These are phyloP conservation scores for Oscheius myriophilus DNA, from an alignment of 2,888 invertebrate species.

Conservation along the genomic window DNA sequence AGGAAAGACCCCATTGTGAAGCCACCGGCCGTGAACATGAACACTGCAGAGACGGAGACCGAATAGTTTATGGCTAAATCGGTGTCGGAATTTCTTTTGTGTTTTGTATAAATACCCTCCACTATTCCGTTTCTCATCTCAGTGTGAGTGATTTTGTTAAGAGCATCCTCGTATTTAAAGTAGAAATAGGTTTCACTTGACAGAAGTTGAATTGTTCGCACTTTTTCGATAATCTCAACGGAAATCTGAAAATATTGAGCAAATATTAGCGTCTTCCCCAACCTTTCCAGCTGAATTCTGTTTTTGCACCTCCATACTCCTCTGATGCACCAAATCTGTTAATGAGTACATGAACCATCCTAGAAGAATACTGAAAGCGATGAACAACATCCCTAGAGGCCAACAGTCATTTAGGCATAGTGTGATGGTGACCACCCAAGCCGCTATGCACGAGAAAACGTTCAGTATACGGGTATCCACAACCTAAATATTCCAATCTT, in stretches of 20 bases:
- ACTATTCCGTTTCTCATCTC: constrained; percentile 39
- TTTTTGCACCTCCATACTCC: constrained; percentile 33
- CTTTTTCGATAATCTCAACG: constrained; percentile 73
- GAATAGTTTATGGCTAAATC: constrained; percentile 44
- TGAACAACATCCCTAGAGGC: constrained; percentile 71
- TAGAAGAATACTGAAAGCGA: constrained; percentile 64
- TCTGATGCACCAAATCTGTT: constrained; percentile 71
- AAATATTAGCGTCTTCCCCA: no score
- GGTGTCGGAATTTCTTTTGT: not conserved
- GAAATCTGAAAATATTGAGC: constrained; percentile 64
- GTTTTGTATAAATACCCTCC: constrained; percentile 8
- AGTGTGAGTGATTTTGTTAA: constrained; percentile 32
- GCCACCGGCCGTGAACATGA: constrained; percentile 47
- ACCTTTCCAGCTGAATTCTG: constrained; percentile 72
- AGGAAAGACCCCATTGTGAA: constrained; percentile 52
- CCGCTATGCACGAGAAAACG: constrained; percentile 70
- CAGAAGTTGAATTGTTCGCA: constrained; percentile 72
- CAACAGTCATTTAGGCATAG: constrained; percentile 72
- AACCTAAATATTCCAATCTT: constrained; percentile 51
- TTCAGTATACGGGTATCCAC: constrained; percentile 71
- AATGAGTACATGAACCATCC: constrained; percentile 57
- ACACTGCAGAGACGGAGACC: constrained; percentile 53
- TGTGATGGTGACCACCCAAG: constrained; percentile 47
- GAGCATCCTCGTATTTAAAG: constrained; percentile 58
- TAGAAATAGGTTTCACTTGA: constrained; percentile 71